Evolutionary conservation across 1,140 invertebrate genomes (phyloP).

Genomic region (Drosophila gunungcola): DNA sequence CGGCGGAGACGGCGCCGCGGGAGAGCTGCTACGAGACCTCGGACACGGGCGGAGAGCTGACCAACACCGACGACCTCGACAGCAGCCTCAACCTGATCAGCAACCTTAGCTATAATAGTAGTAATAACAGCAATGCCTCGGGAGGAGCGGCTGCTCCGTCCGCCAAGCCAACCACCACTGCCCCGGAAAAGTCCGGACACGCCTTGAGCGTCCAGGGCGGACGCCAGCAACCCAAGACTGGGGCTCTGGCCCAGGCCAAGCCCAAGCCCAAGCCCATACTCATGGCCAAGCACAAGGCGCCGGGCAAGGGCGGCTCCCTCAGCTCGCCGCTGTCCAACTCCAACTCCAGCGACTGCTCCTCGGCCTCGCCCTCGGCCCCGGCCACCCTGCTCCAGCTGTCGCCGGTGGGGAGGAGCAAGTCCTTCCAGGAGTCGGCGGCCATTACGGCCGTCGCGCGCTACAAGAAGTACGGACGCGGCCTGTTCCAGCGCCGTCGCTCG

Average conservation of each 20-base stretch:
- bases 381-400: conserved; percentile 47
- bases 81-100: conserved; percentile 81
- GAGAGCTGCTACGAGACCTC: conserved; percentile 82
- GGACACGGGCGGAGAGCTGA: conserved; percentile 77
- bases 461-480: conserved; percentile 72
- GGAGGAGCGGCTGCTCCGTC: conserved; percentile 25
- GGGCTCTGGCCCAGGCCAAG: conserved; percentile 63
- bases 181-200: conserved; percentile 39
- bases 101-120: conserved; percentile 85
- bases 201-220: conserved; percentile 56
- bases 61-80: conserved; percentile 79
- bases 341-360: conserved; percentile 81
- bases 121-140: conserved; percentile 82
- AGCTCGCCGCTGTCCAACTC: conserved; percentile 64
- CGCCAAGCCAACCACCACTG: conserved; percentile 15
- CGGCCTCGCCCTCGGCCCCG: conserved; percentile 63
- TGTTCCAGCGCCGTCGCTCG: conserved; percentile 74
- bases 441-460: conserved; percentile 49
- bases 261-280: conserved; percentile 75
- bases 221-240: conserved; percentile 69
- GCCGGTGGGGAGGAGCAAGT: conserved; percentile 80
- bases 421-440: conserved; percentile 79
- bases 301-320: conserved; percentile 59
- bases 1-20: conserved; percentile 69
- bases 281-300: conserved; percentile 62